These are phyloP conservation scores for Drosophila mimica DNA, from an alignment of 2,888 invertebrate genomes.

Conservation along the genomic window DNA sequence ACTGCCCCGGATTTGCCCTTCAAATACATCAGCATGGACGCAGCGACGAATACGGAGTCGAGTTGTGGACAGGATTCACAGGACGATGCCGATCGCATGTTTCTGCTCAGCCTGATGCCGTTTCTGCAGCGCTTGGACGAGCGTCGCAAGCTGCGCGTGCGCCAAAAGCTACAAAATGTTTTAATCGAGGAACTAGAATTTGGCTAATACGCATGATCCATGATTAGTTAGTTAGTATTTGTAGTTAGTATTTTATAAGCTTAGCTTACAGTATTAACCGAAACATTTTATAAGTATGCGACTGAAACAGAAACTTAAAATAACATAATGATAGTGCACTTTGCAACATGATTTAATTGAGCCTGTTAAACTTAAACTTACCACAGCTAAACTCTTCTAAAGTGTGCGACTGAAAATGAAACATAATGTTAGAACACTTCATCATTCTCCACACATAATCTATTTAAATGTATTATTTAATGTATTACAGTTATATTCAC, in stretches of 20 bases:
- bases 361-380: not conserved
- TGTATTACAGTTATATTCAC: too few relatives aligned
- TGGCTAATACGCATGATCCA: conserved; percentile 48
- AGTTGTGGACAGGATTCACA: conserved; percentile 29
- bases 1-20: conserved; percentile 45
- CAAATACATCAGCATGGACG: conserved; percentile 63
- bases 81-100: conserved; percentile 79
- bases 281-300: conserved; percentile 44
- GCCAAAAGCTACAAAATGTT: conserved; percentile 79
- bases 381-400: not conserved
- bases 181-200: conserved; percentile 75
- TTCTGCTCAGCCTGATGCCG: conserved; percentile 76
- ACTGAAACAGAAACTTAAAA: conserved; percentile 48
- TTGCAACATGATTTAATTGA: not conserved
- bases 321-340: not conserved
- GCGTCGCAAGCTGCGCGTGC: conserved; percentile 73
- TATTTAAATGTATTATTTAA: too few relatives aligned
- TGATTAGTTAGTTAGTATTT: conserved; percentile 2
- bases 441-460: too few relatives aligned
- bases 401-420: not conserved
- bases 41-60: conserved; percentile 68
- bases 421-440: not conserved
- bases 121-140: conserved; percentile 75
- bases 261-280: conserved; percentile 73
- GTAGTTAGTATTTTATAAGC: conserved; percentile 59